Evolutionary conservation across 2,888 invertebrate genomes (phyloP).

Genomic region (Nomada fabriciana): DNA sequence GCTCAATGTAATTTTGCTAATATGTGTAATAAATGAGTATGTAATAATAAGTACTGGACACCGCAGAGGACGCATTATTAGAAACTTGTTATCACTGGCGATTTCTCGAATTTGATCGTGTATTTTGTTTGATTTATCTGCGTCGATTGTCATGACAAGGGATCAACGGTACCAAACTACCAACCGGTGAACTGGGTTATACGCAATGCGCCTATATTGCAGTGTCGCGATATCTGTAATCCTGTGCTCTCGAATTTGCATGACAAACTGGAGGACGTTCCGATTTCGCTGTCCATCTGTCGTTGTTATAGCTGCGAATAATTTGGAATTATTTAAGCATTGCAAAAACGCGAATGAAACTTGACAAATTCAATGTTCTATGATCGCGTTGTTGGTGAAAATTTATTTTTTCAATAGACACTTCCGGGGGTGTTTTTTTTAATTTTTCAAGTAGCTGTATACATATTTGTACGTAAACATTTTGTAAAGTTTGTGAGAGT

Average conservation of each 20-base stretch:
- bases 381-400: not conserved
- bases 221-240: constrained; percentile 50
- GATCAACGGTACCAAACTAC: constrained; percentile 41
- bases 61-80: too few relatives aligned
- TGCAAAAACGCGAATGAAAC: not conserved
- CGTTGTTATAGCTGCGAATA: constrained; percentile 11
- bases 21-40: too few relatives aligned
- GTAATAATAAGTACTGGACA: too few relatives aligned
- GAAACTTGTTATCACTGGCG: not conserved
- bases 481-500: too few relatives aligned
- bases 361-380: not conserved
- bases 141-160: constrained; percentile 35
- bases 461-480: too few relatives aligned
- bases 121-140: constrained; percentile 28
- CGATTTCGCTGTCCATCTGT: constrained; percentile 6
- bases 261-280: constrained; percentile 22
- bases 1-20: too few relatives aligned
- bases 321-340: constrained; percentile 1
- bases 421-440: too few relatives aligned
- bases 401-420: not conserved
- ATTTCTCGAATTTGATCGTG: not conserved
- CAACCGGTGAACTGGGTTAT: constrained; percentile 51
- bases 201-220: constrained; percentile 56
- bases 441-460: too few relatives aligned
- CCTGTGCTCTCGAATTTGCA: constrained; percentile 38